These are phyloP conservation scores for Eubucco bourcierii DNA, from an alignment of 2,113 vertebrate species.

Conservation along the genomic window DNA sequence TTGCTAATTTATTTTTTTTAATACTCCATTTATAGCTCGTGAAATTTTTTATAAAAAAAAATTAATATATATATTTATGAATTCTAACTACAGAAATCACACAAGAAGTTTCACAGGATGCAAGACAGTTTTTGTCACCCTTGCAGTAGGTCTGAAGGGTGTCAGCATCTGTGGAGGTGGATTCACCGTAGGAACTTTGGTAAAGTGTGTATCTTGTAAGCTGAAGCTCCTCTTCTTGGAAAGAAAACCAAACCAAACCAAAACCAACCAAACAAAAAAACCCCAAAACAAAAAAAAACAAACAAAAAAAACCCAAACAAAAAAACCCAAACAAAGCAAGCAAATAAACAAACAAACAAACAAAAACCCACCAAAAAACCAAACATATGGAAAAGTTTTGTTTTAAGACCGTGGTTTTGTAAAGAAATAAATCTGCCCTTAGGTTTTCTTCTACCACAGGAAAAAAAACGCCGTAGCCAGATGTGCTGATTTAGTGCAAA, in stretches of 20 bases:
- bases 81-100: neutral
- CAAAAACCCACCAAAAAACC: too few species aligned
- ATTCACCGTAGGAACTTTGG: neutral
- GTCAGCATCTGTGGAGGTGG: neutral
- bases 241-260: neutral
- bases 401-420: neutral
- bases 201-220: neutral
- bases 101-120: neutral
- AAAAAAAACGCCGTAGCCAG: neutral
- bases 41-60: neutral
- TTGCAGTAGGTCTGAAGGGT: neutral
- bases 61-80: neutral
- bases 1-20: neutral
- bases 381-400: neutral
- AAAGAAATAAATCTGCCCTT: neutral
- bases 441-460: neutral
- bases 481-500: neutral
- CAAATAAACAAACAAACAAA: too few species aligned
- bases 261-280: too few species aligned
- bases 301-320: neutral
- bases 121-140: neutral
- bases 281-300: neutral
- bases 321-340: too few species aligned
- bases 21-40: neutral
- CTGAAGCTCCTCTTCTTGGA: neutral